A percentile compares a stretch with the other conserved stretches of the same genome.
phyloP scores from a whole-genome alignment of 2,888 invertebrate genomes.

The Ypsolopha sequella region DNA sequence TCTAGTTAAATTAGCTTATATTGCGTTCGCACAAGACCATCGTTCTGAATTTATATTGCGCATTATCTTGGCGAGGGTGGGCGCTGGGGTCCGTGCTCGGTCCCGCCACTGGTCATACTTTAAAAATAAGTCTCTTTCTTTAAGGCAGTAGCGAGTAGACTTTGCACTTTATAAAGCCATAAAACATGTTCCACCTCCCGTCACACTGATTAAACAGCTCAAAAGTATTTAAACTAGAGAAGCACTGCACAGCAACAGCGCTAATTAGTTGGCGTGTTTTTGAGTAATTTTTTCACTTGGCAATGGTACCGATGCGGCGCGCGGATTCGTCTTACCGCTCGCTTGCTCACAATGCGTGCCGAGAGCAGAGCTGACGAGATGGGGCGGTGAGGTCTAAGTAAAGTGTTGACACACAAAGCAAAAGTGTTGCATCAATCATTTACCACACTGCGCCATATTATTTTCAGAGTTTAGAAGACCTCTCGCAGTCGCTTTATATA shows the following conservation, averaged over 20 bases:
- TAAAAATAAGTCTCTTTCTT: constrained; percentile 12
- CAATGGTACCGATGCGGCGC: constrained; percentile 32
- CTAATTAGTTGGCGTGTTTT: constrained; percentile 39
- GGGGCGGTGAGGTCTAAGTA: constrained; percentile 14
- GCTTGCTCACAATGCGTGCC: constrained; percentile 45
- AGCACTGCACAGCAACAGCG: constrained; percentile 28
- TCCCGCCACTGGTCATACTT: constrained; percentile 23
- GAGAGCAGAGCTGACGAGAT: constrained; percentile 12
- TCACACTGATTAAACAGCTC: constrained; percentile 22
- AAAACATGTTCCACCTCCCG: constrained; percentile 23
- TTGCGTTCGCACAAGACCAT: constrained; percentile 28
- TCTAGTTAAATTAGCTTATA: constrained; percentile 5
- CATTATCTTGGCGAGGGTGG: constrained; percentile 29
- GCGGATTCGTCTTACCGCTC: constrained; percentile 20
- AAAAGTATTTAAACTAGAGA: constrained; percentile 26
- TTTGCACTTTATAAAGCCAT: constrained; percentile 36
- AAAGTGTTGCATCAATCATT: constrained; percentile 13
- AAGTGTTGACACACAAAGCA: constrained; percentile 25
- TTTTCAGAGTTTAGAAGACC: no score
- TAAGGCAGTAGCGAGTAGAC: background rate
- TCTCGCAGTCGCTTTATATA: no score
- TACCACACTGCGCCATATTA: constrained; percentile 7
- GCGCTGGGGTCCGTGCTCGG: constrained; percentile 11
- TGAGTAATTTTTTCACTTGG: constrained; percentile 32
- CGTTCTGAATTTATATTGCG: constrained; percentile 50